phyloP scores from a whole-genome alignment of 2,113 vertebrate species.

The Clarias gariepinus region DNA sequence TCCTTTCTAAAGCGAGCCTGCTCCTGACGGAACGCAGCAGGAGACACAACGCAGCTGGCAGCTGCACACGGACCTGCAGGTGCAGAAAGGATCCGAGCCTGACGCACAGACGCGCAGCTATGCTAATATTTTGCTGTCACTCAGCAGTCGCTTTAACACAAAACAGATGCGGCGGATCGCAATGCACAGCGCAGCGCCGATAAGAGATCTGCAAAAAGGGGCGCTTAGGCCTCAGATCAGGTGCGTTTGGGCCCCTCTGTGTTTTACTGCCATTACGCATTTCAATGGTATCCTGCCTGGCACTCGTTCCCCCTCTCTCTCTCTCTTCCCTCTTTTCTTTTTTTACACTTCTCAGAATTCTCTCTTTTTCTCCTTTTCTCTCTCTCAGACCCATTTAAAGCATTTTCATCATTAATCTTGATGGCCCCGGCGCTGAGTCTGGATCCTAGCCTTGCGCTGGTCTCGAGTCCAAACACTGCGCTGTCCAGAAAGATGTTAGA shows the following conservation, averaged over 20 bases:
- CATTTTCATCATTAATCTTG: slow-evolving; percentile 34
- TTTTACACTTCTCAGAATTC: background rate
- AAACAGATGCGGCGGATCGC: slow-evolving; percentile 37
- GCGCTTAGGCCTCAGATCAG: slow-evolving; percentile 10
- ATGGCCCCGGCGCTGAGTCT: slow-evolving; percentile 11
- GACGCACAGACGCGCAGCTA: slow-evolving; percentile 20
- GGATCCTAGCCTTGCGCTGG: slow-evolving; percentile 7
- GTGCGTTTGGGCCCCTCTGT: slow-evolving; percentile 11
- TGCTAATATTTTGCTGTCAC: slow-evolving; percentile 50
- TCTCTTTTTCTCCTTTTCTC: background rate
- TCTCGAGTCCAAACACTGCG: slow-evolving; percentile 15
- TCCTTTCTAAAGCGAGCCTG: background rate
- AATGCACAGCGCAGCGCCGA: slow-evolving; percentile 17
- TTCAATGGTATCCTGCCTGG: slow-evolving; percentile 16
- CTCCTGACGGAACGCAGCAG: slow-evolving; percentile 14
- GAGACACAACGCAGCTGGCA: slow-evolving; percentile 47
- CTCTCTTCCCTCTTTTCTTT: background rate
- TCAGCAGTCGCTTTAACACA: slow-evolving; percentile 45
- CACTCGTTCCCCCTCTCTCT: background rate
- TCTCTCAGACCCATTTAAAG: slow-evolving; percentile 6
- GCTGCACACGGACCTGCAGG: slow-evolving; percentile 38
- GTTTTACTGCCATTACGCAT: slow-evolving; percentile 31
- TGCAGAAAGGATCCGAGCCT: slow-evolving; percentile 36
- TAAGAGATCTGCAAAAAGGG: slow-evolving; percentile 14
- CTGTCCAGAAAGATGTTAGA: slow-evolving; percentile 21